Base-by-base conservation (phyloP, 2,113 vertebrate species). In the Sakesphorus luctuosus region DNA sequence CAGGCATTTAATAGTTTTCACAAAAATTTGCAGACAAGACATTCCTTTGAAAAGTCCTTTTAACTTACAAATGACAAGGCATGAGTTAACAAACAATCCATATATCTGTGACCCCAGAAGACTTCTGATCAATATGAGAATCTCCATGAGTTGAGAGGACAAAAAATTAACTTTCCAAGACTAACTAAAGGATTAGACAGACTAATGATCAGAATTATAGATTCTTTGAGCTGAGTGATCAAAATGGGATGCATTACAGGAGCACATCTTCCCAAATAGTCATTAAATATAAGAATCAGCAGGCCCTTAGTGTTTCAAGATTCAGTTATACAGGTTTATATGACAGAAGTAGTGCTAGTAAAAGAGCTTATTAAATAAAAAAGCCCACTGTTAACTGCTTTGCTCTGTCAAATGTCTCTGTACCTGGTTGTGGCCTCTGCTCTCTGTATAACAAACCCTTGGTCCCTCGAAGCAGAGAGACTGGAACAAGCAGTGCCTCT, bases 401-500 rank as follows among this genome's bases (percentile, higher is more conserved):
- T 77, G 65, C 36, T 40, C 20, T 5, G 10, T 36, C 58, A 71
- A 50, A 66, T 6, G 5, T 26, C 38, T 40, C 72, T 49, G 11
- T 59, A 33, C 8, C 44, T 3, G 3, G 25, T 43, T 6, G 0
- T 10, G 4, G 36, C 36, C 47, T 80, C n/a, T 23, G 1, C 11
- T 16, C 10, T 40, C 16, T 18, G 10, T 2, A 36, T 29, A 53
- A 66, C 4, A 21, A 79, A 43, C 9, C 21, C 40, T 26, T 2
- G 2, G 63, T 14, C 26, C 65, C 50, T 2, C 6, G 43, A 50
- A 90, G n/a, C 81, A 90, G 56, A 75, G n/a, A 76, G 33, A 2
- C 25, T 33, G n/a, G 24, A 24, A 4, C 53, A 13, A 50, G n/a
- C 5, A 49, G 56, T 8, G 61, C 61, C 35, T 7, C 50, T 53